phyloP scores from a whole-genome alignment of 2,797 vertebrate species.

The Acrossocheilus wenchowensis region DNA sequence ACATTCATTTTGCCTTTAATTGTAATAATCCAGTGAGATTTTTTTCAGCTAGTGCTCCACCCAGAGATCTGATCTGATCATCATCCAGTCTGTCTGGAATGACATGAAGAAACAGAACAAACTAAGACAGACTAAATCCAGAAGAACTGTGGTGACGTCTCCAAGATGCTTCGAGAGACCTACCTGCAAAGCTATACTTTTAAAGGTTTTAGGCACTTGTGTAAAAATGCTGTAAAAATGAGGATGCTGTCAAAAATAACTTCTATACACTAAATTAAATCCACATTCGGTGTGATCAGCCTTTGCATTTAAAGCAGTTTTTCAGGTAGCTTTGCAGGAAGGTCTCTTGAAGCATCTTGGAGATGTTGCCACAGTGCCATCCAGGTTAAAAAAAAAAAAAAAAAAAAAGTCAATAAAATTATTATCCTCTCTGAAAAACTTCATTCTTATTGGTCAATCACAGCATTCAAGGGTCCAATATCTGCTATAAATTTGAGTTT shows the following conservation, averaged over 20 bases:
- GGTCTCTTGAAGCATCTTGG: neutral
- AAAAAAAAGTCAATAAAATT: neutral
- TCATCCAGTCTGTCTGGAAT: neutral
- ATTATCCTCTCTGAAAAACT: neutral
- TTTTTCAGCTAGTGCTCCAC: no score
- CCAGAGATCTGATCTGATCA: neutral
- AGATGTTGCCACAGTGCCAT: neutral
- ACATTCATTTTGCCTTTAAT: no score
- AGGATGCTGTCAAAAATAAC: neutral
- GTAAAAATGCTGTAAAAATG: no score
- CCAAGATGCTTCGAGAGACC: neutral
- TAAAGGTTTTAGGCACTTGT: neutral
- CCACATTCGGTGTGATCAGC: neutral
- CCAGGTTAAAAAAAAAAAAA: neutral
- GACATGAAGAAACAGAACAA: neutral
- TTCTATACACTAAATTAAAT: no score
- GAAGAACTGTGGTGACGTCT: neutral
- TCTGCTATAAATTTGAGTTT: neutral
- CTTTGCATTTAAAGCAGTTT: neutral
- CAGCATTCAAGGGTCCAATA: neutral
- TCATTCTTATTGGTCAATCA: neutral
- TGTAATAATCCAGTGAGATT: no score
- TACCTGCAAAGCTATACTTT: neutral
- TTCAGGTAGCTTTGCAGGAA: neutral
- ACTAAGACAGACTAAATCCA: neutral